A percentile compares a stretch with the other conserved stretches of the same genome.
Conservation (phyloP, 2,797 vertebrate genomes). For the Glossophaga mutica region DNA sequence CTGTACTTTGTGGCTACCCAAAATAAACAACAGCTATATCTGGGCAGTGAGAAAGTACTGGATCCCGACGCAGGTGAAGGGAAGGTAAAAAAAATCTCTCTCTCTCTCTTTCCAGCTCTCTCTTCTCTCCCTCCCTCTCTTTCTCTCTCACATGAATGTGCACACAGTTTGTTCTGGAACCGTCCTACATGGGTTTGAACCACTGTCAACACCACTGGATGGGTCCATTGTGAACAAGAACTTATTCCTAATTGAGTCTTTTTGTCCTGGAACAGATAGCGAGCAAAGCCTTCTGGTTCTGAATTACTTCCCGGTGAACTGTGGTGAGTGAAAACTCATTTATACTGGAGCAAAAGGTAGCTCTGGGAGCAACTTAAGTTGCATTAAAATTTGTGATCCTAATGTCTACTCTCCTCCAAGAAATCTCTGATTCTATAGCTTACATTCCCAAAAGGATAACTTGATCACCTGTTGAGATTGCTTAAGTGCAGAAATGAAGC, state of each 20-base stretch:
- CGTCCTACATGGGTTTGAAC: neutral
- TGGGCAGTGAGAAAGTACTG: neutral
- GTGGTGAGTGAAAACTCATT: neutral
- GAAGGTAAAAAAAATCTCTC: neutral
- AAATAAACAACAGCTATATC: neutral
- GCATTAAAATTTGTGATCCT: neutral
- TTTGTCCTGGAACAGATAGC: neutral
- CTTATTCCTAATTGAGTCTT: neutral
- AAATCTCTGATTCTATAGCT: neutral
- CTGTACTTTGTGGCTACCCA: neutral
- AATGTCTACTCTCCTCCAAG: neutral
- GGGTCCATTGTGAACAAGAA: neutral
- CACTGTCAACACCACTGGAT: neutral
- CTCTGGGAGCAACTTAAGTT: conserved; percentile 24
- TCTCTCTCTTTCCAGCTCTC: neutral
- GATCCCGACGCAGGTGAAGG: neutral
- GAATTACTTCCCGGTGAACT: neutral
- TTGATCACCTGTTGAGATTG: neutral
- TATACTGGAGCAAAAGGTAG: neutral
- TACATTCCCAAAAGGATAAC: neutral
- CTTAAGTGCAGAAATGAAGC: neutral
- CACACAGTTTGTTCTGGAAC: neutral
- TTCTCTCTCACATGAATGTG: neutral
- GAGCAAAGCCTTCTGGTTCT: neutral
- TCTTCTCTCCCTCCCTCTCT: neutral